Evolutionary conservation across 1,140 invertebrate genomes (phyloP), one percentile per base, ranked within the genome.

Genomic region (Penaeus japonicus): DNA sequence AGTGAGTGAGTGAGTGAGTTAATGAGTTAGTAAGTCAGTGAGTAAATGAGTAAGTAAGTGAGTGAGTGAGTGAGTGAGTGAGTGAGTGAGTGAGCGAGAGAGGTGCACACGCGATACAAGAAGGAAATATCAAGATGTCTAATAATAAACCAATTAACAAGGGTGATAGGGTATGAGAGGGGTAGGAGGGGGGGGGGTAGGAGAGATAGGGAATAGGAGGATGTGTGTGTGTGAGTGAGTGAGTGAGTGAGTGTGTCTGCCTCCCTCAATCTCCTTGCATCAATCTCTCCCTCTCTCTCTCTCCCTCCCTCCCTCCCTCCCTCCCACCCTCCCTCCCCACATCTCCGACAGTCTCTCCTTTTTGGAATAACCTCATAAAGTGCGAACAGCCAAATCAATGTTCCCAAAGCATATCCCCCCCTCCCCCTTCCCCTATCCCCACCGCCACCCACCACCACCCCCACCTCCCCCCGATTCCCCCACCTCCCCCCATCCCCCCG

Each of bases 11-110:
- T 32, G 30, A 77, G 73, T 32, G 30, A 77, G 73, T 32, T 24
- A 77, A n/a, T 32, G 73, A 77, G 73, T 32, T 24, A 77, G 30
- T 32, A n/a, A 77, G 73, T 27, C n/a, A 77, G 73, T 27, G 73
- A 77, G 73, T 27, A 24, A 77, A 24, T 27, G 73, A 77, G 73
- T 20, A n/a, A 32, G 35, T 32, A 30, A 77, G 30, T 32, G 73
- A 77, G 73, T 32, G 73, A 77, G 30, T 32, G 30, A 77, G 73
- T 27, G 73, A 77, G 73, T 27, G 73, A 77, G 73, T 27, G 73
- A 77, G 73, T 27, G 73, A 77, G 73, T 20, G 73, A 77, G 73
- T 27, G 73, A 77, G 73, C 30, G 73, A 77, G 73, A 35, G 73
- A 77, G 30, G n/a, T 4, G n/a, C 30, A 35, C 30, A 35, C 18